Percentiles rank a stretch among this genome's conserved stretches.
Evolutionary conservation across 2,113 vertebrate genomes (phyloP).

Genomic region (Gymnogyps californianus): DNA sequence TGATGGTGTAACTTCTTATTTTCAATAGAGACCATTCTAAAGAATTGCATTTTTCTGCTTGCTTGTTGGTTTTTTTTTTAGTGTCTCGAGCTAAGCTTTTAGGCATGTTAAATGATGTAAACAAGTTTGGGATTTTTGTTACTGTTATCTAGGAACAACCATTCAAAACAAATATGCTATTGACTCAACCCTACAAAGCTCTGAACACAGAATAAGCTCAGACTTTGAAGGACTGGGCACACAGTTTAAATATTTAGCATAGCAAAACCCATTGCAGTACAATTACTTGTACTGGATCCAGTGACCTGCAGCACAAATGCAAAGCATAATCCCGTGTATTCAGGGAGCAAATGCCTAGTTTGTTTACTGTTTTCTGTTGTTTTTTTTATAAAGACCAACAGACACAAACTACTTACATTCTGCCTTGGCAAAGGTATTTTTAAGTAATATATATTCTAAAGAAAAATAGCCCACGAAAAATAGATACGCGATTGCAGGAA

Average conservation of each 20-base stretch:
- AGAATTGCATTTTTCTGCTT: neutral
- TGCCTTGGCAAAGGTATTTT: neutral
- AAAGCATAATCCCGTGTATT: neutral
- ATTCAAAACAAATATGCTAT: slow-evolving; percentile 37
- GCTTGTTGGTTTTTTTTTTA: neutral
- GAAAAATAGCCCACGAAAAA: neutral
- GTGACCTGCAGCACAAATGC: neutral
- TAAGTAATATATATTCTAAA: neutral
- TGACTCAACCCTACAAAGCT: slow-evolving; percentile 13
- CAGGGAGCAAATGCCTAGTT: neutral
- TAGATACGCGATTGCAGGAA: neutral
- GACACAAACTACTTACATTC: neutral
- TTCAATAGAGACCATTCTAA: neutral
- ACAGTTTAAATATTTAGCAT: slow-evolving; percentile 42
- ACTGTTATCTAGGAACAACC: slow-evolving; percentile 30
- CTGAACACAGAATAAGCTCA: neutral
- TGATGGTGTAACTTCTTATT: neutral
- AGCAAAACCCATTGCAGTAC: slow-evolving; percentile 11
- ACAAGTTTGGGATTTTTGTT: slow-evolving; percentile 5
- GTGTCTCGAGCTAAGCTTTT: neutral
- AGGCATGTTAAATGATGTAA: slow-evolving; percentile 17
- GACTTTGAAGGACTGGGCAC: neutral
- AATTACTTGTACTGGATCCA: neutral
- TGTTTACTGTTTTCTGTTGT: neutral
- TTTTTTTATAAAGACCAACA: neutral